These are phyloP conservation scores for Baccha elongata DNA, from an alignment of 2,888 invertebrate genomes.

Conservation along the genomic window DNA sequence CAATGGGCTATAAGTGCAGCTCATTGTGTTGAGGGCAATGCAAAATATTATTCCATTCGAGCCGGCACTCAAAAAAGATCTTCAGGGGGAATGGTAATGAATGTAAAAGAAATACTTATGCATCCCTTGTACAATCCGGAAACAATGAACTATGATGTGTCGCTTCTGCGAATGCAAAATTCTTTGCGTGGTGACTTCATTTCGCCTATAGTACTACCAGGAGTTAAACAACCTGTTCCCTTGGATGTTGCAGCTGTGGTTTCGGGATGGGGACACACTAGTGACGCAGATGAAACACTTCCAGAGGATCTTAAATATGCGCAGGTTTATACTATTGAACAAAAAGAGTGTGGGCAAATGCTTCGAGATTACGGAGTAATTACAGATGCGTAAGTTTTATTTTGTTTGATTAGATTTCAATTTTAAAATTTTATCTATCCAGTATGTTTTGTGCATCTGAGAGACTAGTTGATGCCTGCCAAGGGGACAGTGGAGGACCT, in stretches of 20 bases:
- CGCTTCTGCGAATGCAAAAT: constrained; percentile 76
- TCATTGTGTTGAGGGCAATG: constrained; percentile 78
- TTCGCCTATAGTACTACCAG: constrained; percentile 76
- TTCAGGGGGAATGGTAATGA: constrained; percentile 77
- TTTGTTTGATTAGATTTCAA: not conserved
- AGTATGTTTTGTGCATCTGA: constrained; percentile 81
- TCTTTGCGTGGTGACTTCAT: constrained; percentile 76
- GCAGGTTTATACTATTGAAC: constrained; percentile 78
- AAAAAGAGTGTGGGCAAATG: constrained; percentile 76
- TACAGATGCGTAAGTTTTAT: constrained; percentile 78
- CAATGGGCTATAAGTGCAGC: constrained; percentile 80
- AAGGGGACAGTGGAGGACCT: constrained; percentile 80
- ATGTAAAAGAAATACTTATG: constrained; percentile 76
- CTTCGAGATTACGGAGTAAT: constrained; percentile 78
- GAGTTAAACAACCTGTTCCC: constrained; percentile 68
- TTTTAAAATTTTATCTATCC: constrained; percentile 13
- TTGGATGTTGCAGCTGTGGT: constrained; percentile 76
- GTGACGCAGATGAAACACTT: constrained; percentile 76
- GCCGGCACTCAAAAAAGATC: constrained; percentile 77
- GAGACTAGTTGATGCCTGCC: constrained; percentile 79
- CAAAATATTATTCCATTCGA: constrained; percentile 77
- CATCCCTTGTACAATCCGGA: constrained; percentile 79
- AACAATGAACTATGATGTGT: constrained; percentile 80
- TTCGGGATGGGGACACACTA: constrained; percentile 80
- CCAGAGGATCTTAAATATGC: constrained; percentile 78